Evolutionary conservation across 2,113 vertebrate genomes (phyloP).

Genomic region (Peucedramus taeniatus): DNA sequence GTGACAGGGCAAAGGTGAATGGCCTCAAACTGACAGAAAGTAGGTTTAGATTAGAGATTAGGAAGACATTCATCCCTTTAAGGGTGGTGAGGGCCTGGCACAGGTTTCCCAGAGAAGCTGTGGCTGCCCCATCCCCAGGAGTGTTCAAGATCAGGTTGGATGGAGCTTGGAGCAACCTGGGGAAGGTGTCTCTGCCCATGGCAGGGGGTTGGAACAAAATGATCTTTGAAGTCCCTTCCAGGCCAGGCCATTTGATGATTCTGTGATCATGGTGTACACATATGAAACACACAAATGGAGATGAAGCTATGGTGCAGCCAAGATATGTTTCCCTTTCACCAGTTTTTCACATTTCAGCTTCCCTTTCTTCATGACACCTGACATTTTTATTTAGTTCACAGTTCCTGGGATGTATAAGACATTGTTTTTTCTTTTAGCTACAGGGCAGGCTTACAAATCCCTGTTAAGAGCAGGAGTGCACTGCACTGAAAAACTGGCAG

Average conservation of each 20-base stretch:
- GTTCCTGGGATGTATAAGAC: not conserved
- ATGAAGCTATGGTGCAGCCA: rapidly evolving
- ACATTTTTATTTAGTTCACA: not conserved
- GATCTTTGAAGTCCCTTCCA: not conserved
- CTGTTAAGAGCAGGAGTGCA: not conserved
- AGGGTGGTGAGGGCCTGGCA: rapidly evolving
- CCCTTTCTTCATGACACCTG: not conserved
- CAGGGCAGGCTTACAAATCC: not conserved
- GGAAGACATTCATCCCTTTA: not conserved
- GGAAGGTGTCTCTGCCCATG: not conserved
- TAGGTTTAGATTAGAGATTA: not conserved
- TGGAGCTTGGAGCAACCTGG: not conserved
- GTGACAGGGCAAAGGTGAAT: rapidly evolving
- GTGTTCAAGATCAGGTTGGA: not conserved
- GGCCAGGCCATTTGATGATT: not conserved
- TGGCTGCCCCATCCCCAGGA: rapidly evolving
- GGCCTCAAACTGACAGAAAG: rapidly evolving
- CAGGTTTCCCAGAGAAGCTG: not conserved
- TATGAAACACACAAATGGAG: not conserved
- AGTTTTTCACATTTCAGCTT: not conserved
- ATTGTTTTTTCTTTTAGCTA: not conserved
- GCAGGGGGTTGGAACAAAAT: rapidly evolving
- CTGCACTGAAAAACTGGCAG: not conserved
- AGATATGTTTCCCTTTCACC: not conserved
- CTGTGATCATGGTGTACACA: not conserved